phyloP scores from a whole-genome alignment of 2,888 invertebrate genomes.

The Chrysolina americana region DNA sequence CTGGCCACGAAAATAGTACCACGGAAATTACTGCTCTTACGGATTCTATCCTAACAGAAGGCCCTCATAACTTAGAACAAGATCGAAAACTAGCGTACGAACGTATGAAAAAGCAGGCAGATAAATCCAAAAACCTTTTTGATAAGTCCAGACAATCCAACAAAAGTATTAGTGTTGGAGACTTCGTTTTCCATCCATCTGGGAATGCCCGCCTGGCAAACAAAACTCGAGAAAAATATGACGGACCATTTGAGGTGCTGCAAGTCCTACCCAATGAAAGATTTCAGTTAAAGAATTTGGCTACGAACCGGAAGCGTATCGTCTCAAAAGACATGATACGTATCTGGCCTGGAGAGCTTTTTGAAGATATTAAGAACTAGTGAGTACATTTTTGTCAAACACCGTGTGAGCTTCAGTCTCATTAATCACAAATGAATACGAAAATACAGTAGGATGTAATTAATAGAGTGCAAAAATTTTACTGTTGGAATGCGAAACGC shows the following conservation, averaged over 20 bases:
- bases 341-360: no score
- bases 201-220: conserved; percentile 43
- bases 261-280: conserved; percentile 34
- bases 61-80: conserved; percentile 33
- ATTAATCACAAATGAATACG: not conserved
- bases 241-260: conserved; percentile 44
- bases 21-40: conserved; percentile 35
- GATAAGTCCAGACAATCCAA: conserved; percentile 40
- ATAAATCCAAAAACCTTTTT: conserved; percentile 37
- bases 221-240: conserved; percentile 44
- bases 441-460: not conserved
- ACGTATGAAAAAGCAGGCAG: conserved; percentile 33
- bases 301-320: conserved; percentile 13
- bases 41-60: conserved; percentile 21
- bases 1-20: conserved; percentile 32
- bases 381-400: not conserved
- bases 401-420: not conserved
- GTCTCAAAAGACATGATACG: no score
- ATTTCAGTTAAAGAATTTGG: conserved; percentile 39
- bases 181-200: conserved; percentile 46
- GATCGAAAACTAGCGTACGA: conserved; percentile 45
- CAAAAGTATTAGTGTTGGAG: conserved; percentile 38
- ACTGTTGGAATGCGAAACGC: not conserved
- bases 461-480: not conserved
- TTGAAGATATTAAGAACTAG: not conserved